Conservation (phyloP, 2,888 invertebrate species). For the Drosophila buzzatii region DNA sequence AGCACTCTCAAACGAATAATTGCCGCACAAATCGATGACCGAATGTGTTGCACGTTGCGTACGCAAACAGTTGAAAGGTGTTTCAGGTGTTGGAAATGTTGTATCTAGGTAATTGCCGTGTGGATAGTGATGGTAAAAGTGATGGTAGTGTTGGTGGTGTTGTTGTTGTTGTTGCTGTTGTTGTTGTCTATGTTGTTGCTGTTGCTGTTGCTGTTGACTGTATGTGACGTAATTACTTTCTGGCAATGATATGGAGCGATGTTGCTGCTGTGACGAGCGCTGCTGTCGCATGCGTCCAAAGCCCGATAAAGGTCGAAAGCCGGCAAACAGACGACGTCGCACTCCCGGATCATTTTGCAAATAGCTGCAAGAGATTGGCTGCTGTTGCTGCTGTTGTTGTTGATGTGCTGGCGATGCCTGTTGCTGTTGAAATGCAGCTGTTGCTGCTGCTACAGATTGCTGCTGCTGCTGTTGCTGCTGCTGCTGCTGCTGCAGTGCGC, state of each 20-base stretch:
- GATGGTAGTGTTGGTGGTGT: slow-evolving; percentile 28
- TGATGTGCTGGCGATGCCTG: slow-evolving; percentile 50
- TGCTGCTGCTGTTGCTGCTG: slow-evolving; percentile 30
- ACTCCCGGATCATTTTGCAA: slow-evolving; percentile 87
- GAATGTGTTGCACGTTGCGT: slow-evolving; percentile 52
- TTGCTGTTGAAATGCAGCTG: slow-evolving; percentile 45
- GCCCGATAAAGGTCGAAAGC: slow-evolving; percentile 92
- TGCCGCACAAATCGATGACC: slow-evolving; percentile 61
- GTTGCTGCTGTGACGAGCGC: slow-evolving; percentile 91
- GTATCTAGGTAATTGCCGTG: slow-evolving; percentile 29
- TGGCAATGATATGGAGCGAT: slow-evolving; percentile 94
- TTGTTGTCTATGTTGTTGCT: slow-evolving; percentile 46
- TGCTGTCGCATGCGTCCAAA: slow-evolving; percentile 88
- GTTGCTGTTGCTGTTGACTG: slow-evolving; percentile 56
- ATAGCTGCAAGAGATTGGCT: slow-evolving; percentile 42
- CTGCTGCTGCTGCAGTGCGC: slow-evolving; percentile 51
- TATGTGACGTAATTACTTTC: slow-evolving; percentile 89
- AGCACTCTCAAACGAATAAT: slow-evolving; percentile 53
- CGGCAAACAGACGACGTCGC: slow-evolving; percentile 92
- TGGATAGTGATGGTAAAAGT: slow-evolving; percentile 41
- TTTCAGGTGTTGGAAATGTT: slow-evolving; percentile 25
- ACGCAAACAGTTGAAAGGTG: slow-evolving; percentile 26
- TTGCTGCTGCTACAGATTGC: slow-evolving; percentile 17
- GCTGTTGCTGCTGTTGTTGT: slow-evolving; percentile 45
- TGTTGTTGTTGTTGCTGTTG: slow-evolving; percentile 16